Conservation (phyloP, 2,888 invertebrate species). For the Sarcophaga carnaria region DNA sequence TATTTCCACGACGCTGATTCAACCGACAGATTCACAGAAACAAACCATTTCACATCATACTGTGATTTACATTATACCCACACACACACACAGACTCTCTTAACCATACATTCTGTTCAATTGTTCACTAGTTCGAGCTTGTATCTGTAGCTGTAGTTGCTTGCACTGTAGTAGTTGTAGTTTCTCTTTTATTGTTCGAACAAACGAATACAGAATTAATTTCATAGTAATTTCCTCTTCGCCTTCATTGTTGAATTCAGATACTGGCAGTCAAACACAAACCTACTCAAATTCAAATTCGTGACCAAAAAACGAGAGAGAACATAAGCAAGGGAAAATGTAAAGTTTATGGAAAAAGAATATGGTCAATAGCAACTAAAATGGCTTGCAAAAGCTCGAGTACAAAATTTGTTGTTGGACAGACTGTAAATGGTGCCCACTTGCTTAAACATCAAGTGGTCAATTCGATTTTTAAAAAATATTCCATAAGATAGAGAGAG, state of each 20-base stretch:
- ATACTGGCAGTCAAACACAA: conserved; percentile 11
- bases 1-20: conserved; percentile 25
- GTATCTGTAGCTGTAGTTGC: background rate
- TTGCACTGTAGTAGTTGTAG: background rate
- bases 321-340: background rate
- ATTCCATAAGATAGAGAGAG: background rate
- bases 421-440: conserved; percentile 14
- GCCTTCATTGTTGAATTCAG: conserved; percentile 23
- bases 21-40: background rate
- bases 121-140: background rate
- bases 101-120: background rate
- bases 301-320: background rate
- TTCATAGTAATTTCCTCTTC: conserved; percentile 16
- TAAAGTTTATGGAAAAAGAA: conserved; percentile 16
- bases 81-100: background rate
- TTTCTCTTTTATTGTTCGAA: background rate
- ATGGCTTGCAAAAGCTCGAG: background rate
- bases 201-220: conserved; percentile 15
- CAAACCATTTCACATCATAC: background rate
- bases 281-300: background rate
- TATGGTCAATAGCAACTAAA: conserved; percentile 39
- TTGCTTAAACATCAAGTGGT: conserved; percentile 46
- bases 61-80: background rate
- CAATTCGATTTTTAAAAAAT: conserved; percentile 48
- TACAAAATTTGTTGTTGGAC: background rate